Percentiles rank a stretch among this genome's conserved stretches.
Evolutionary conservation across 2,888 invertebrate genomes (phyloP).

Genomic region (Orthosia gothica): DNA sequence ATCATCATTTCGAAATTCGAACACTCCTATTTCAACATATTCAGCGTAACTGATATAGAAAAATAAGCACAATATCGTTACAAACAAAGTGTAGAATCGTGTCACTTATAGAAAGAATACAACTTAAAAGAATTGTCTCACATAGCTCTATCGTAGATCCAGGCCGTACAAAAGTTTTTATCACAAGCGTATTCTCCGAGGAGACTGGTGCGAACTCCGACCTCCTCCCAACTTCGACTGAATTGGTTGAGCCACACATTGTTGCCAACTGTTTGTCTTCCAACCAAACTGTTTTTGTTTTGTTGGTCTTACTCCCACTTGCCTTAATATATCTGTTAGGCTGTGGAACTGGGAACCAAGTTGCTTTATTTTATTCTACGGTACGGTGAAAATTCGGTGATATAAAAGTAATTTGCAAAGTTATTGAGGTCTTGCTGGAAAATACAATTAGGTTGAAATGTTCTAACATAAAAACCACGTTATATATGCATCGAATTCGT

Average conservation of each 20-base stretch:
- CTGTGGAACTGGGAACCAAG: constrained; percentile 4
- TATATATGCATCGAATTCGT: too few relatives aligned
- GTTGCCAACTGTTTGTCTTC: constrained; percentile 63
- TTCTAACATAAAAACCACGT: neutral
- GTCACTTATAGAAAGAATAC: constrained; percentile 17
- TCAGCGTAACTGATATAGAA: neutral
- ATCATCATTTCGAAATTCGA: neutral
- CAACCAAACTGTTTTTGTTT: constrained; percentile 61
- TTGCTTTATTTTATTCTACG: constrained; percentile 34
- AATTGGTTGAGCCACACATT: constrained; percentile 60
- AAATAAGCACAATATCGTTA: constrained; percentile 10
- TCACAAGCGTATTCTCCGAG: constrained; percentile 48
- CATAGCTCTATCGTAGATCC: constrained; percentile 25
- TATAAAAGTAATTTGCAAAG: constrained; percentile 29
- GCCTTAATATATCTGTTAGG: constrained; percentile 40
- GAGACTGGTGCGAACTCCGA: constrained; percentile 49
- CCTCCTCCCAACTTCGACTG: constrained; percentile 49
- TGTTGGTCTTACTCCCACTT: constrained; percentile 53
- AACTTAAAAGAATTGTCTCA: constrained; percentile 14
- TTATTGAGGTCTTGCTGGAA: constrained; percentile 18
- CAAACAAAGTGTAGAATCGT: constrained; percentile 22
- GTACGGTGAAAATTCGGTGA: neutral
- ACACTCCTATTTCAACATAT: neutral
- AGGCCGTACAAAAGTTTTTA: constrained; percentile 63
- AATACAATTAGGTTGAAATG: neutral